Percentiles rank a stretch among this genome's conserved stretches.
phyloP scores from a whole-genome alignment of 2,888 invertebrate species.

The Melanotus villosus region DNA sequence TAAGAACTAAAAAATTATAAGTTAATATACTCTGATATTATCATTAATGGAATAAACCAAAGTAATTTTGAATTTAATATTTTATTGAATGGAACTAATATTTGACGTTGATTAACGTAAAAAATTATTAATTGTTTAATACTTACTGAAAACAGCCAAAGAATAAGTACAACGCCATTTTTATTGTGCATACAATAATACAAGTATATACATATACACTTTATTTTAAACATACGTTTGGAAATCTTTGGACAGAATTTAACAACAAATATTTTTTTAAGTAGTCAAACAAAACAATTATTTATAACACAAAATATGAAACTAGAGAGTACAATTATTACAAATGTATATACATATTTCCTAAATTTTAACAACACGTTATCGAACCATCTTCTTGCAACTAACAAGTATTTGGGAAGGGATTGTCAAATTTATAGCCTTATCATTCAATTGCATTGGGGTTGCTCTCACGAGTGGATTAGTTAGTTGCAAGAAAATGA shows the following conservation, averaged over 20 bases:
- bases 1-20: too few relatives aligned
- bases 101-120: too few relatives aligned
- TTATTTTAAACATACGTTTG: slow-evolving; percentile 67
- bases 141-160: not conserved
- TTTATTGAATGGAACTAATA: too few relatives aligned
- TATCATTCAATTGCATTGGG: slow-evolving; percentile 5
- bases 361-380: slow-evolving; percentile 52
- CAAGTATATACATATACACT: slow-evolving; percentile 71
- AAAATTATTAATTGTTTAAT: too few relatives aligned
- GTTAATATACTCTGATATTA: too few relatives aligned
- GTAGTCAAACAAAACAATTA: slow-evolving; percentile 66
- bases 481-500: slow-evolving; percentile 49
- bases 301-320: slow-evolving; percentile 61
- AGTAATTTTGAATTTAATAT: too few relatives aligned
- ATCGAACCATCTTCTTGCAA: slow-evolving; percentile 48
- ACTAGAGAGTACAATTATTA: slow-evolving; percentile 59
- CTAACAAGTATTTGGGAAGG: slow-evolving; percentile 36
- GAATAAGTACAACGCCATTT: slow-evolving; percentile 67
- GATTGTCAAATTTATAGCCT: slow-evolving; percentile 41
- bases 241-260: slow-evolving; percentile 70
- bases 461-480: slow-evolving; percentile 3
- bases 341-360: slow-evolving; percentile 56
- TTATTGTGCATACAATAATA: slow-evolving; percentile 71
- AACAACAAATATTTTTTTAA: slow-evolving; percentile 68
- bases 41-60: too few relatives aligned